A percentile compares a stretch with the other conserved stretches of the same genome.
These are phyloP conservation scores for Genyomyrus donnyi DNA, from an alignment of 2,113 vertebrate genomes.

Conservation along the genomic window DNA sequence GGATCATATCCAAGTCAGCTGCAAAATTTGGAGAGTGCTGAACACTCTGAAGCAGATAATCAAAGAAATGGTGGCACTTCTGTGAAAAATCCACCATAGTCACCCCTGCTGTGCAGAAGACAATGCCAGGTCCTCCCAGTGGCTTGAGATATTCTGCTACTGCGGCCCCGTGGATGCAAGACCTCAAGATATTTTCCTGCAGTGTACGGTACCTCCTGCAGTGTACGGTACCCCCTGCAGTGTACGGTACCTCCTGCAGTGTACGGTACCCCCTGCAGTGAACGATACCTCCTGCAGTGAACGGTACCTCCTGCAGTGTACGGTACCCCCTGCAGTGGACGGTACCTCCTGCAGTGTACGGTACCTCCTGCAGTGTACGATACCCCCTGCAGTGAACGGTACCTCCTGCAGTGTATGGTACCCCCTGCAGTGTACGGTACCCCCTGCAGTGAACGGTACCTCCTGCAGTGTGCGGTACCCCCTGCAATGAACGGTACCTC, in stretches of 20 bases:
- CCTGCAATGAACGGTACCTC: too few relatives aligned
- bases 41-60: not conserved
- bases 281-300: not conserved
- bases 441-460: too few relatives aligned
- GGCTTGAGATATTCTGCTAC: not conserved
- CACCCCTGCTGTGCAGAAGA: not conserved
- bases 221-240: too few relatives aligned
- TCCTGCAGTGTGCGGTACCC: too few relatives aligned
- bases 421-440: too few relatives aligned
- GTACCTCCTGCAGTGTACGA: too few relatives aligned
- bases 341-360: not conserved
- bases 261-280: not conserved
- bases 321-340: not conserved
- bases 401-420: too few relatives aligned
- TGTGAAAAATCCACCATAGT: not conserved
- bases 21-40: not conserved
- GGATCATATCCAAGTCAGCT: not conserved
- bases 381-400: too few relatives aligned
- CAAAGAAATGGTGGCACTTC: not conserved
- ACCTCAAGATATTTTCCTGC: not conserved
- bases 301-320: not conserved
- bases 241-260: not conserved
- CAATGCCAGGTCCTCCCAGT: not conserved
- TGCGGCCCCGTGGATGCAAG: not conserved
- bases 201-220: not conserved